Evolutionary conservation across 2,113 vertebrate species (phyloP).

Genomic region (Vidua chalybeata): DNA sequence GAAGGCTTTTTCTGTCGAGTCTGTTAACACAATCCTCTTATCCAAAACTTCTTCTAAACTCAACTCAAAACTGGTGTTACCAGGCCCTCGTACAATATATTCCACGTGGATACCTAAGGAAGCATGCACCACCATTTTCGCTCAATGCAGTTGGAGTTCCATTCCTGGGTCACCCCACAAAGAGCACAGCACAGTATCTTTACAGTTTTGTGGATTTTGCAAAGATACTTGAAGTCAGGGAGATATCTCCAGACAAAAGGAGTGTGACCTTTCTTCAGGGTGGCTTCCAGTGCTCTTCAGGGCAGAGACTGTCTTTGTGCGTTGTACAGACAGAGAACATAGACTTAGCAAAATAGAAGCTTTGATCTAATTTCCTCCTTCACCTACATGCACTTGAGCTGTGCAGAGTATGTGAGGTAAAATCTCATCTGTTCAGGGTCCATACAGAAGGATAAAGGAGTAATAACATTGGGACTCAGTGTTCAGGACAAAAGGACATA

Average conservation of each 20-base stretch:
- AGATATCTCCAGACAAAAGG: background rate
- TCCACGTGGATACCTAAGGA: background rate
- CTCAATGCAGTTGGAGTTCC: background rate
- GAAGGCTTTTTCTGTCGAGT: background rate
- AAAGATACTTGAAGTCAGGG: background rate
- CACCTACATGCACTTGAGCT: background rate
- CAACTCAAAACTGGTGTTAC: background rate
- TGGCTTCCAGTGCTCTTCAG: background rate
- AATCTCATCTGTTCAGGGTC: background rate
- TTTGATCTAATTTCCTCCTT: slow-evolving; percentile 2
- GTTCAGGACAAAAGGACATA: background rate
- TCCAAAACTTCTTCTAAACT: background rate
- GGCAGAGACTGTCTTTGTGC: background rate
- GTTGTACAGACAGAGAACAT: background rate
- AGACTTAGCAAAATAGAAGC: background rate
- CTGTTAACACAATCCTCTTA: background rate
- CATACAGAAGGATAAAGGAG: background rate
- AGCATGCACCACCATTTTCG: background rate
- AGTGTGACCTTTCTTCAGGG: background rate
- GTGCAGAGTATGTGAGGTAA: background rate
- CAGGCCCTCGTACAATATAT: background rate
- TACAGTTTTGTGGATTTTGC: background rate
- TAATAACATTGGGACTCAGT: background rate
- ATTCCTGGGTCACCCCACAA: background rate
- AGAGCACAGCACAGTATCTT: background rate